Conservation (phyloP, 2,888 invertebrate species). For the Serripes groenlandicus region DNA sequence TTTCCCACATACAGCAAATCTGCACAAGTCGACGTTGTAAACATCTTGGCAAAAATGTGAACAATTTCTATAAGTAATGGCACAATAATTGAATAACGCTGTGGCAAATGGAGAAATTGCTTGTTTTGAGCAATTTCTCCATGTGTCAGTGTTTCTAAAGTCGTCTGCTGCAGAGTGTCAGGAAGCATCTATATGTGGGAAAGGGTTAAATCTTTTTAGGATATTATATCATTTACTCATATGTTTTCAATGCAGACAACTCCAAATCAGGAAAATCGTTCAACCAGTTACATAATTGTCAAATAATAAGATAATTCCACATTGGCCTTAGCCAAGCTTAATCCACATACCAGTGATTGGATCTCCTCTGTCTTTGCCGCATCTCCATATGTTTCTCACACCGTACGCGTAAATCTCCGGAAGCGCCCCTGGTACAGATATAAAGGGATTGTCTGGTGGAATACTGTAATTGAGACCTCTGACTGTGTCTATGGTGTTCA, state of each 20-base stretch:
- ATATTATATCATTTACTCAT: too few relatives aligned
- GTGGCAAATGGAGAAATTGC: background rate
- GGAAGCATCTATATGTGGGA: too few relatives aligned
- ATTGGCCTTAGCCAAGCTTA: too few relatives aligned
- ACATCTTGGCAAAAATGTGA: too few relatives aligned
- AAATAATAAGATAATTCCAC: too few relatives aligned
- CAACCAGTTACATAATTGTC: too few relatives aligned
- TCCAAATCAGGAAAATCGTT: too few relatives aligned
- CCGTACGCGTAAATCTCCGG: constrained; percentile 85
- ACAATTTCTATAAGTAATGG: too few relatives aligned
- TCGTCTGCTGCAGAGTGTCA: too few relatives aligned
- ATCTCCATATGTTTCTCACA: constrained; percentile 84
- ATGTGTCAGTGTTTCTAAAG: too few relatives aligned
- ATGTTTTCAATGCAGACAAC: too few relatives aligned
- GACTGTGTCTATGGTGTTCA: constrained; percentile 68
- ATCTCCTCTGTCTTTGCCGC: constrained; percentile 83
- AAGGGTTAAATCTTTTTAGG: too few relatives aligned
- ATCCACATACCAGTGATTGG: constrained; percentile 68
- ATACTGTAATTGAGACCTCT: constrained; percentile 75
- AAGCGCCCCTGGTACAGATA: constrained; percentile 55
- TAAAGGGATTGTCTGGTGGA: constrained; percentile 84
- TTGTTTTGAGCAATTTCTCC: background rate
- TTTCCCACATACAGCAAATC: background rate
- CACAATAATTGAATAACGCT: background rate
- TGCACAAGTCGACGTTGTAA: background rate